A percentile compares a stretch with the other conserved stretches of the same genome.
phyloP scores from a whole-genome alignment of 2,888 invertebrate genomes.

The Sthenelais limicola region DNA sequence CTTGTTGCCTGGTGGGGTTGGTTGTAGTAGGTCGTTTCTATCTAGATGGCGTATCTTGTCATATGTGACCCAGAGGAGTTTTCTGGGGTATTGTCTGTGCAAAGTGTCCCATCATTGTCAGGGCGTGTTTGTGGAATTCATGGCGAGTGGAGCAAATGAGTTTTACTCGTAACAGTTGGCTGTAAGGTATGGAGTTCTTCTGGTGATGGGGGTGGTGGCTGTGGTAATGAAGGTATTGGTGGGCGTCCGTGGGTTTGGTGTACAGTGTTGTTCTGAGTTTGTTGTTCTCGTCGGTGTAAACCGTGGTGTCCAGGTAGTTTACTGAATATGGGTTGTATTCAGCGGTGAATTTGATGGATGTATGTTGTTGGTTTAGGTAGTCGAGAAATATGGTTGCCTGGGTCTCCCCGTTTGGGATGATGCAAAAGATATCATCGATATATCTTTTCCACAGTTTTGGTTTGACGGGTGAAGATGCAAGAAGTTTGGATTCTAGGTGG shows the following conservation, averaged over 20 bases:
- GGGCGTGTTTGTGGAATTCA: not conserved
- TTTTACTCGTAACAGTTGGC: not conserved
- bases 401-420: not conserved
- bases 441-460: slow-evolving; percentile 1
- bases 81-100: not conserved
- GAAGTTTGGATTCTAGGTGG: not conserved
- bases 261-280: not conserved
- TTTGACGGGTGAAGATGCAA: not conserved
- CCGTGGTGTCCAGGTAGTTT: not conserved
- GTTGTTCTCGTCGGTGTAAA: not conserved
- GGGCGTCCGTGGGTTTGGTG: slow-evolving; percentile 9
- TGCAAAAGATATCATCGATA: slow-evolving; percentile 13
- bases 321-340: not conserved
- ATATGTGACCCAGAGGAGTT: not conserved
- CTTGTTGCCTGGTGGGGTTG: not conserved
- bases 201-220: not conserved
- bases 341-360: slow-evolving; percentile 2
- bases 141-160: not conserved
- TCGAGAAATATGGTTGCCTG: not conserved
- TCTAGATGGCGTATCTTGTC: not conserved
- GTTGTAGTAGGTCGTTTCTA: not conserved
- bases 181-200: slow-evolving; percentile 6
- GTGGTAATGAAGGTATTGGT: not conserved
- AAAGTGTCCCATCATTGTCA: not conserved
- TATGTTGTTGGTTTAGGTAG: not conserved